Evolutionary conservation across 2,797 vertebrate species (phyloP).

Genomic region (Anas capensis): DNA sequence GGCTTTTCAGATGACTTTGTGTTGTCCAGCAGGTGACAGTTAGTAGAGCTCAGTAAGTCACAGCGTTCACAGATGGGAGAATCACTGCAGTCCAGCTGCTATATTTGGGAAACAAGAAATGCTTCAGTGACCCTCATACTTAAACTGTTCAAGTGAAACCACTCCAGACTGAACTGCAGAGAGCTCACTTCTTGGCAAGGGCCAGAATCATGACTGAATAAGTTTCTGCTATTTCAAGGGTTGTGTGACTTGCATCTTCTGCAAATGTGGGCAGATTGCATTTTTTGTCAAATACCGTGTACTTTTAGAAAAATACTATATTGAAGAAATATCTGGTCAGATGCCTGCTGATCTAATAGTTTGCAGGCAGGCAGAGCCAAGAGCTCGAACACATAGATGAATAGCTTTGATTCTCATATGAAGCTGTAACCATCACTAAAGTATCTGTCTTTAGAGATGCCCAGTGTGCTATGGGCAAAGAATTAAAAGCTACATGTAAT

Average conservation of each 20-base stretch:
- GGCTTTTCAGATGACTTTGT: neutral
- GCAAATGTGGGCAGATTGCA: neutral
- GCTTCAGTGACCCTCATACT: neutral
- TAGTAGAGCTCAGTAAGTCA: neutral
- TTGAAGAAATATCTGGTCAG: neutral
- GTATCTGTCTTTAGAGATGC: neutral
- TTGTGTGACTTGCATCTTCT: neutral
- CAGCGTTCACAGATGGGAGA: neutral
- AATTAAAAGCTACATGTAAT: neutral
- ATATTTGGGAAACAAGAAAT: neutral
- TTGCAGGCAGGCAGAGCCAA: neutral
- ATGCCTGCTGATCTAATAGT: neutral
- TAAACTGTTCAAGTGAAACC: neutral
- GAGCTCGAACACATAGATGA: neutral
- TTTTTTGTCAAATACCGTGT: constrained; percentile 13
- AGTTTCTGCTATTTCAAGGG: neutral
- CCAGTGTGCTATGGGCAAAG: neutral
- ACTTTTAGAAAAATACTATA: neutral
- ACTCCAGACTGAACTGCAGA: neutral
- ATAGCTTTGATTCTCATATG: neutral
- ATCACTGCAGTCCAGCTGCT: neutral
- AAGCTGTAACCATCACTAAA: neutral
- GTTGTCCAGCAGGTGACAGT: neutral
- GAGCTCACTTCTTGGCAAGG: neutral
- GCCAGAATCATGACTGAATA: neutral